These are phyloP conservation scores for Capitella teleta DNA, from an alignment of 1,140 invertebrate species.

Conservation along the genomic window DNA sequence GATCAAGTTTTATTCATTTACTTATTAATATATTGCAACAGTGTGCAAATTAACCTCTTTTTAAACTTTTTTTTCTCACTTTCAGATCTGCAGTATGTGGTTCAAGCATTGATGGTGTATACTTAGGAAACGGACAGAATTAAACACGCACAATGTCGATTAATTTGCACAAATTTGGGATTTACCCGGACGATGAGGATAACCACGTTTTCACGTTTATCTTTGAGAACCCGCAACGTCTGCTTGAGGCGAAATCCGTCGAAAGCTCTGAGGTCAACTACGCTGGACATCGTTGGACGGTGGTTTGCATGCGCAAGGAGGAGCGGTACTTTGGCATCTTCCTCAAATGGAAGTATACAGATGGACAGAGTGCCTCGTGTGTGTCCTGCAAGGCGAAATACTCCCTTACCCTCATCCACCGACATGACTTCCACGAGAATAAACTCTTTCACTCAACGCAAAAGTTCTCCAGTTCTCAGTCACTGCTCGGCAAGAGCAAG, in stretches of 20 bases:
- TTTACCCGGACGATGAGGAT: conserved; percentile 7
- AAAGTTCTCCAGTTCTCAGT: conserved; percentile 8
- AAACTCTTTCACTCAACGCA: conserved; percentile 6
- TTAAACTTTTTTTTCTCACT: too few species aligned
- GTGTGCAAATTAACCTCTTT: too few species aligned
- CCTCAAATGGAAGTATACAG: conserved; percentile 12
- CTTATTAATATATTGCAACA: too few species aligned
- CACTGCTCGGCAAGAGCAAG: conserved; percentile 12
- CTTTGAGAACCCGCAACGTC: conserved; percentile 9
- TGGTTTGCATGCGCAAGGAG: conserved; percentile 12
- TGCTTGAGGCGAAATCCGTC: conserved; percentile 6
- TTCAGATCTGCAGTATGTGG: too few species aligned
- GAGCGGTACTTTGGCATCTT: conserved; percentile 10
- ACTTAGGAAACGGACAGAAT: too few species aligned
- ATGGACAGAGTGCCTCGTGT: conserved; percentile 4
- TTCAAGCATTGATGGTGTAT: too few species aligned
- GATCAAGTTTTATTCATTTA: too few species aligned
- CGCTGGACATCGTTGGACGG: conserved; percentile 8
- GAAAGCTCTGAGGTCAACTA: conserved; percentile 11
- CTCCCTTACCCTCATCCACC: conserved; percentile 6
- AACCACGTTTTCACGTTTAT: conserved; percentile 10
- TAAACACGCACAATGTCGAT: not conserved
- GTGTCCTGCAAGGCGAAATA: conserved; percentile 8
- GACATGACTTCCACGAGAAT: conserved; percentile 4
- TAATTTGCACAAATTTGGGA: conserved; percentile 6